Evolutionary conservation across 2,797 vertebrate species (phyloP).

Genomic region (Oryzias dopingdopingensis): DNA sequence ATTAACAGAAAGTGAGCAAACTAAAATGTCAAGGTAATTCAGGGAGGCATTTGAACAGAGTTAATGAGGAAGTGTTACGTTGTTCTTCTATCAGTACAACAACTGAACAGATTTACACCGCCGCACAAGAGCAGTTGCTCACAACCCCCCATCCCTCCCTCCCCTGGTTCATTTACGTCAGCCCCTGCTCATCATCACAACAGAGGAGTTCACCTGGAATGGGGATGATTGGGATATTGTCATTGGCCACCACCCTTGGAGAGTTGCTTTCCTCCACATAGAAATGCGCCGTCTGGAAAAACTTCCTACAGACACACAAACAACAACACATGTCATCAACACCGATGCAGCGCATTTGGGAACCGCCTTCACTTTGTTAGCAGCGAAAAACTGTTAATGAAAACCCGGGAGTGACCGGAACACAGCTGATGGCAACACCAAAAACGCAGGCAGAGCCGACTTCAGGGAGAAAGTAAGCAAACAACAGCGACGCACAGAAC

Average conservation of each 20-base stretch:
- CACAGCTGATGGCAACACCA: slow-evolving; percentile 42
- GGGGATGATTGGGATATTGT: slow-evolving; percentile 93
- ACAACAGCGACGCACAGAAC: slow-evolving; percentile 24
- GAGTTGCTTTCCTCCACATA: slow-evolving; percentile 98
- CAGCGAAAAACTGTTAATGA: slow-evolving; percentile 57
- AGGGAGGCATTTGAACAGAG: slow-evolving; percentile 25
- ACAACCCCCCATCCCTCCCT: not conserved
- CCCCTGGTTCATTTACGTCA: not conserved
- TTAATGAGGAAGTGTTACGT: slow-evolving; percentile 16
- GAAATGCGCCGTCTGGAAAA: slow-evolving; percentile 98
- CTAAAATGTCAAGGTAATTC: slow-evolving; percentile 22
- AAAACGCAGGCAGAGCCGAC: slow-evolving; percentile 20
- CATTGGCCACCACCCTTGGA: slow-evolving; percentile 94
- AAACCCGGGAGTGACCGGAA: slow-evolving; percentile 54
- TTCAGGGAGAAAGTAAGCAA: slow-evolving; percentile 60
- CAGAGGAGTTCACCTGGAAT: slow-evolving; percentile 87
- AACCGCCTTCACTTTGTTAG: slow-evolving; percentile 52
- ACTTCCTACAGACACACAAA: slow-evolving; percentile 84
- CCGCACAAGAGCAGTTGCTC: not conserved
- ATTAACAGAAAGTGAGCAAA: slow-evolving; percentile 50
- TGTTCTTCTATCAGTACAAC: slow-evolving; percentile 18
- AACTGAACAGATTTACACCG: not conserved
- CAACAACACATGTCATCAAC: slow-evolving; percentile 36
- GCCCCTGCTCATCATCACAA: not conserved
- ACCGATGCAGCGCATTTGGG: slow-evolving; percentile 47